A percentile compares a stretch with the other conserved stretches of the same genome.
These are phyloP conservation scores for Coilia nasus DNA, from an alignment of 2,797 vertebrate genomes.

Conservation along the genomic window DNA sequence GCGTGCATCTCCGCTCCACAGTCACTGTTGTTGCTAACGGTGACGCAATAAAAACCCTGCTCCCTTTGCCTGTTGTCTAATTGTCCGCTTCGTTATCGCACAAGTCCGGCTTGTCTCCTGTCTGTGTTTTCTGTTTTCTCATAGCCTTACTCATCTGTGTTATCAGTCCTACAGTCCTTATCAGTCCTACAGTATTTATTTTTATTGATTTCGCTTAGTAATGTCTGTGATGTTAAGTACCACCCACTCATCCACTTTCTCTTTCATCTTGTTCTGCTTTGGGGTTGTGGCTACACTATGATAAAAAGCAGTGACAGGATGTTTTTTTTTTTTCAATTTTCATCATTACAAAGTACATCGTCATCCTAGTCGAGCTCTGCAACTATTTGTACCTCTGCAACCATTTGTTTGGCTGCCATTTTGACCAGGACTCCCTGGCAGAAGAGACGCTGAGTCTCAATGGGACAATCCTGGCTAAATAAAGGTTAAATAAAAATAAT, in stretches of 20 bases:
- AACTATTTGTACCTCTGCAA: too few relatives aligned
- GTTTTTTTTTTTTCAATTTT: not conserved
- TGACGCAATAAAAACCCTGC: not conserved
- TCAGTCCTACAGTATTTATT: not conserved
- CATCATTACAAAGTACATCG: not conserved
- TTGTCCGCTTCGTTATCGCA: not conserved
- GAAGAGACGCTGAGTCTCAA: too few relatives aligned
- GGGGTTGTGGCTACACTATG: not conserved
- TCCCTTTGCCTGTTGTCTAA: not conserved
- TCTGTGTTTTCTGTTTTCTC: not conserved
- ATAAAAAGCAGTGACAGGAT: not conserved
- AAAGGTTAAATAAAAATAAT: too few relatives aligned
- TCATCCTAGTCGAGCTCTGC: too few relatives aligned
- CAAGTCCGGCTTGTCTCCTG: not conserved
- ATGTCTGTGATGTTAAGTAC: not conserved
- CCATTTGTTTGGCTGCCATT: too few relatives aligned
- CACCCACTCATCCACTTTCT: not conserved
- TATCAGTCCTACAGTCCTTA: not conserved
- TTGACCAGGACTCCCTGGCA: too few relatives aligned
- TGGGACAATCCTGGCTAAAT: too few relatives aligned
- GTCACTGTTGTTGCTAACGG: not conserved
- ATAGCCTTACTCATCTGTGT: not conserved
- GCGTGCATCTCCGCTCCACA: not conserved
- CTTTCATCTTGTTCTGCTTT: not conserved
- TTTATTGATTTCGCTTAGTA: not conserved